These are phyloP conservation scores for Spicauda simplicius DNA, from an alignment of 2,888 invertebrate genomes.

Conservation along the genomic window DNA sequence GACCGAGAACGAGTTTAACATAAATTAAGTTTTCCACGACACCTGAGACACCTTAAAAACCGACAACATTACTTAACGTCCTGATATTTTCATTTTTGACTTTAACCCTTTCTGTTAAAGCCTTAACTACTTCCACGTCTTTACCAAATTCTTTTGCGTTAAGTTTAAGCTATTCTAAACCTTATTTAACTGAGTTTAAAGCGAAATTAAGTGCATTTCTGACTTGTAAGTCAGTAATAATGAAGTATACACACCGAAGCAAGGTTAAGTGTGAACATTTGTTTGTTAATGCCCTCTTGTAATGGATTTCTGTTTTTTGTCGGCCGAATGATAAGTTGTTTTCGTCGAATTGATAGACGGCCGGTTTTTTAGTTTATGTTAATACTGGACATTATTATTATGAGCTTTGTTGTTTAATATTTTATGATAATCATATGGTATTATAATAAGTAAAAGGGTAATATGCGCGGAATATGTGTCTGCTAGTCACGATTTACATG, in stretches of 20 bases:
- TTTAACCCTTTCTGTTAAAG: slow-evolving; percentile 30
- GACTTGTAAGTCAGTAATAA: slow-evolving; percentile 63
- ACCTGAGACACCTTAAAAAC: slow-evolving; percentile 73
- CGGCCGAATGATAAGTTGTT: slow-evolving; percentile 73
- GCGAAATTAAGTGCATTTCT: slow-evolving; percentile 30
- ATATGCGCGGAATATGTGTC: not conserved
- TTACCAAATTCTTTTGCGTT: slow-evolving; percentile 1
- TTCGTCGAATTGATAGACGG: slow-evolving; percentile 68
- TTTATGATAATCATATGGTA: slow-evolving; percentile 11
- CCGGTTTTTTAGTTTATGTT: slow-evolving; percentile 41
- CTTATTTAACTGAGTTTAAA: slow-evolving; percentile 43
- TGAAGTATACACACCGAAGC: slow-evolving; percentile 79
- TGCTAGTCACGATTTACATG: not conserved
- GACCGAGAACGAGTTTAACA: slow-evolving; percentile 79
- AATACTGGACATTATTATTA: slow-evolving; percentile 38
- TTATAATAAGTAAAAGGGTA: not conserved
- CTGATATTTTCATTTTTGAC: slow-evolving; percentile 27
- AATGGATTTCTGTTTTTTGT: slow-evolving; percentile 77
- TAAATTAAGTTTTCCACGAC: slow-evolving; percentile 83
- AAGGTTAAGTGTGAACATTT: slow-evolving; percentile 85
- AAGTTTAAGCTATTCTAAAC: slow-evolving; percentile 45
- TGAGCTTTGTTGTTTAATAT: slow-evolving; percentile 38
- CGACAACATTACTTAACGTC: slow-evolving; percentile 44
- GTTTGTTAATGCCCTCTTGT: slow-evolving; percentile 81
- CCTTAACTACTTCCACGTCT: slow-evolving; percentile 1